phyloP scores from a whole-genome alignment of 2,113 vertebrate species.

The Equus quagga region DNA sequence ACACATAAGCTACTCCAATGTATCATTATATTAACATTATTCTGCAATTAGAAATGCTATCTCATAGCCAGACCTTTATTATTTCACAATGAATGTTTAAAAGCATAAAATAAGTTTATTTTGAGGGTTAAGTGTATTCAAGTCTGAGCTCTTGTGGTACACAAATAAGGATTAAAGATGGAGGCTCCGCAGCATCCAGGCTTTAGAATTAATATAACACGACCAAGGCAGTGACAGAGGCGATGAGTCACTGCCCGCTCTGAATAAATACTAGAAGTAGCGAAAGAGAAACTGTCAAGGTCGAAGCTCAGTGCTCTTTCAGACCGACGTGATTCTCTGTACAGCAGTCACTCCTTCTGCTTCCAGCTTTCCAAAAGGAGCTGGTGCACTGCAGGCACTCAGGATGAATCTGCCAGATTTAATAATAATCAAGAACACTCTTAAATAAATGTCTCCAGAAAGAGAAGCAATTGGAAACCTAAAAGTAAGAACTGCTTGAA shows the following conservation, averaged over 20 bases:
- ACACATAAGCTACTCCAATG: background rate
- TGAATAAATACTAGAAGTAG: slow-evolving; percentile 65
- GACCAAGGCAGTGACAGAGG: slow-evolving; percentile 36
- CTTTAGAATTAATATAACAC: slow-evolving; percentile 65
- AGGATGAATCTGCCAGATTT: slow-evolving; percentile 70
- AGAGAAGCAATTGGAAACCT: slow-evolving; percentile 59
- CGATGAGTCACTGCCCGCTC: slow-evolving; percentile 58
- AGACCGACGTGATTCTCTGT: slow-evolving; percentile 46
- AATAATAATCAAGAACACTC: slow-evolving; percentile 73
- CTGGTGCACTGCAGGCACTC: slow-evolving; percentile 35
- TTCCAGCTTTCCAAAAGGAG: slow-evolving; percentile 55
- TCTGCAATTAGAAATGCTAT: slow-evolving; percentile 9
- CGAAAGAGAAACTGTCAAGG: slow-evolving; percentile 70
- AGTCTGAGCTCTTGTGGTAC: background rate
- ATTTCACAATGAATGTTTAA: slow-evolving; percentile 11
- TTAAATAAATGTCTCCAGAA: slow-evolving; percentile 75
- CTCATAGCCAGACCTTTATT: background rate
- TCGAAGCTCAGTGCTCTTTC: slow-evolving; percentile 61
- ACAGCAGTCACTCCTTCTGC: slow-evolving; percentile 42
- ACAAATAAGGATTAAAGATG: background rate
- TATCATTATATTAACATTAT: background rate
- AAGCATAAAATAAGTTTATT: slow-evolving; percentile 34
- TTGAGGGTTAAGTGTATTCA: background rate
- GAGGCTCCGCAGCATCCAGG: background rate
- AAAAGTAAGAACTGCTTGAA: slow-evolving; percentile 58